phyloP scores from a whole-genome alignment of 2,797 vertebrate genomes.

The Microctenopoma lineatum region DNA sequence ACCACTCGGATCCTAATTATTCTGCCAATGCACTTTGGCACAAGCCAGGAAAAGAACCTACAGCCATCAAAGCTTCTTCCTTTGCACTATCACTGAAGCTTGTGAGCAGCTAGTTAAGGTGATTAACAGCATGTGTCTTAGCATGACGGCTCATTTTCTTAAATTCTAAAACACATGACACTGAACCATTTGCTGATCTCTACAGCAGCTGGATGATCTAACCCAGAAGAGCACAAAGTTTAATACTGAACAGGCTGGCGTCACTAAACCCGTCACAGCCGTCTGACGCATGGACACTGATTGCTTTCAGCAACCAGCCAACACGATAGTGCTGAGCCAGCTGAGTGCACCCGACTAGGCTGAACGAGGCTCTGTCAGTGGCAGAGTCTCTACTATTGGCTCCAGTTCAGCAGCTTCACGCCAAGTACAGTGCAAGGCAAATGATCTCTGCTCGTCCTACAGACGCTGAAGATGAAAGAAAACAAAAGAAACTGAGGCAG shows the following conservation, averaged over 20 bases:
- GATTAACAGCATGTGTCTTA: conserved; percentile 28
- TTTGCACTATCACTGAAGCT: conserved; percentile 1
- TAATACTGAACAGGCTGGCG: not conserved
- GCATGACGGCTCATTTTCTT: conserved; percentile 7
- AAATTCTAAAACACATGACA: not conserved
- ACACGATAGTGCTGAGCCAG: conserved; percentile 33
- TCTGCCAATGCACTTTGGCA: conserved; percentile 24
- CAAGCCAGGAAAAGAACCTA: conserved; percentile 2
- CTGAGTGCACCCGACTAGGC: not conserved
- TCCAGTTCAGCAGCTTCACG: not conserved
- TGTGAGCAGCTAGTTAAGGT: not conserved
- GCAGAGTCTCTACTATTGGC: too few relatives aligned
- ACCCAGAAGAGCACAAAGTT: too few relatives aligned
- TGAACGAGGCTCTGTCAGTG: not conserved
- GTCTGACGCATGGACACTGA: conserved; percentile 32
- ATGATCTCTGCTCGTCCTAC: conserved; percentile 1
- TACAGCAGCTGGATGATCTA: too few relatives aligned
- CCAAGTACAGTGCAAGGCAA: conserved; percentile 3
- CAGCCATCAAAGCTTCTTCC: conserved; percentile 4
- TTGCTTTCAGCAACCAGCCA: conserved; percentile 46
- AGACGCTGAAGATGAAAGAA: conserved; percentile 26
- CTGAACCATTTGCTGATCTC: not conserved
- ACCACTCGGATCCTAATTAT: conserved; percentile 19
- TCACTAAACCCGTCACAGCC: conserved; percentile 20
- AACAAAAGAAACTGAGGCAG: conserved; percentile 44